Base-by-base conservation (phyloP, 1,140 invertebrate genomes). In the Mercenaria mercenaria region DNA sequence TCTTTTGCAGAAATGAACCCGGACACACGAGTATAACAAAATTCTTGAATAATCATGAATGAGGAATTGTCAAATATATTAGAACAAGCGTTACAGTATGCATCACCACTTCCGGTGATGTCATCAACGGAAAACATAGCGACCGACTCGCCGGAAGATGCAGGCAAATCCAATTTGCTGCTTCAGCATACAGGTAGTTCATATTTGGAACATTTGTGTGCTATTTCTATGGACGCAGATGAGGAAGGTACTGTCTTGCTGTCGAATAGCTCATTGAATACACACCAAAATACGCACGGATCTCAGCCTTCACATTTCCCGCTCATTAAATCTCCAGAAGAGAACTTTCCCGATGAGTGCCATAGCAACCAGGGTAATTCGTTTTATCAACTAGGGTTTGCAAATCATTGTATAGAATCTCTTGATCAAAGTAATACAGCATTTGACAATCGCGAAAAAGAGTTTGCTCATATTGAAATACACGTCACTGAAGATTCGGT, bases 51-150 rank as follows among this genome's bases (percentile, higher is more conserved):
- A 3, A 29, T n/a, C 15, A 86, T 86, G 83, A 76, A 86, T 43
- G 47, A 72, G 20, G 83, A 86, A 18, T 50, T 86, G 23, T 86
- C 83, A 20, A 47, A 76, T 29, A 74, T 86, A 32, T 26, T 86
- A 10, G 83, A 86, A 34, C 67, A 76, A 39, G 67, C 69, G 11
- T 47, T 86, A 20, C 43, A 20, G 34, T 86, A 86, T 43, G 83
- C 83, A 56, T 56, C 67, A 18, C 67, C 69, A 52, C 32, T 86
- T 52, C 83, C 83, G 13, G n/a, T 86, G 1, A 20, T 50, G n/a
- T 6, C n/a, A 15, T 8, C 59, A 29, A 64, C n/a, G 29, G 23
- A n/a, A n/a, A n/a, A 20, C 59, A 29, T 64, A 4, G 59, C 20
- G 59, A 64, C 59, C n/a, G 4, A 64, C 15, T 2, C 26, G 29